Conservation (phyloP, 2,888 invertebrate species). For the Brachyptera risi region DNA sequence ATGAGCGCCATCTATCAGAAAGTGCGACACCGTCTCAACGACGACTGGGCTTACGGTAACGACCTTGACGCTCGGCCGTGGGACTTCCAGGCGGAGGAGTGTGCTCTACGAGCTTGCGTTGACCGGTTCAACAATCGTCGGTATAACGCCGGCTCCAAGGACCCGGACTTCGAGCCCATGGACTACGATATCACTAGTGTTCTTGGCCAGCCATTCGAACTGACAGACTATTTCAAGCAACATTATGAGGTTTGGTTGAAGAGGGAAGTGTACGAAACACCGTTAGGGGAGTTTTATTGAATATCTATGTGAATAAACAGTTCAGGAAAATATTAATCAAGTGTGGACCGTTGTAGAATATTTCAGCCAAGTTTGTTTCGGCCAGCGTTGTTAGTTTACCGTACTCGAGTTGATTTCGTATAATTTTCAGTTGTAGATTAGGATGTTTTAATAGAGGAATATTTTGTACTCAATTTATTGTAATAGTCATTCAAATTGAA, state of each 20-base stretch:
- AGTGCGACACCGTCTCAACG: constrained; percentile 91
- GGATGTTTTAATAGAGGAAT: too few species aligned
- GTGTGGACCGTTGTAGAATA: too few species aligned
- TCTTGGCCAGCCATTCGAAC: constrained; percentile 69
- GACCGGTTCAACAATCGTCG: constrained; percentile 96
- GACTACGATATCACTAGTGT: constrained; percentile 82
- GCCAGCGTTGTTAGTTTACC: too few species aligned
- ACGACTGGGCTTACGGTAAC: constrained; percentile 99
- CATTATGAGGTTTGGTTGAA: constrained; percentile 95
- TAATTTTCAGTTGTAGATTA: too few species aligned
- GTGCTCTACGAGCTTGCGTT: constrained; percentile 86
- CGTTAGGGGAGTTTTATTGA: constrained; percentile 34
- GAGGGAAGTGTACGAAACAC: constrained; percentile 88
- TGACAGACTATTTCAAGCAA: constrained; percentile 89
- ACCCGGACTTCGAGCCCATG: constrained; percentile 57
- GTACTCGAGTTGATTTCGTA: too few species aligned
- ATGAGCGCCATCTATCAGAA: constrained; percentile 99
- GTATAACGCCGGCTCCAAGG: constrained; percentile 49
- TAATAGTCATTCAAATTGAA: too few species aligned
- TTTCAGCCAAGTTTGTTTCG: too few species aligned
- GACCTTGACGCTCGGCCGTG: constrained; percentile 95
- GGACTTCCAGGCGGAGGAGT: constrained; percentile 95
- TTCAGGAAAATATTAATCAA: too few species aligned
- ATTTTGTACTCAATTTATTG: too few species aligned
- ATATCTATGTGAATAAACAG: too few species aligned